These are phyloP conservation scores for Sceliomorpha sp. DNA, from an alignment of 2,888 invertebrate genomes.

Conservation along the genomic window DNA sequence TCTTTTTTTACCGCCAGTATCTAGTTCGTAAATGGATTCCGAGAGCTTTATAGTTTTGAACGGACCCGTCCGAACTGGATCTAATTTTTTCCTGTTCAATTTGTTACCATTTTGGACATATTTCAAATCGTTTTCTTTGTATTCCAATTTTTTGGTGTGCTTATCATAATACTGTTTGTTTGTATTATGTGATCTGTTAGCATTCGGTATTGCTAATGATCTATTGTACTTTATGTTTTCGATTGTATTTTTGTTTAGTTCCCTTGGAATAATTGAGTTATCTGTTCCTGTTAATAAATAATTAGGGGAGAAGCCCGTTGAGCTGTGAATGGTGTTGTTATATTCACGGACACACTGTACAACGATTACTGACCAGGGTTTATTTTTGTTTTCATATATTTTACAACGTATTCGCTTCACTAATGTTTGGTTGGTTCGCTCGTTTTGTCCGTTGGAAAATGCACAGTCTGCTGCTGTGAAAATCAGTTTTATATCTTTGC, in stretches of 20 bases:
- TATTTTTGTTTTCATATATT: constrained; percentile 59
- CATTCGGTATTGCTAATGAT: constrained; percentile 56
- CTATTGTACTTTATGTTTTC: constrained; percentile 13
- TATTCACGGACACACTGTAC: constrained; percentile 60
- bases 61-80: constrained; percentile 36
- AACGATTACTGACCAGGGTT: constrained; percentile 63
- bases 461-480: constrained; percentile 61
- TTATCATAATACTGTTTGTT: constrained; percentile 52
- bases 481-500: constrained; percentile 58
- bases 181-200: constrained; percentile 38
- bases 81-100: constrained; percentile 47
- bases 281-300: constrained; percentile 59
- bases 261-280: constrained; percentile 33
- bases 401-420: constrained; percentile 66
- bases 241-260: constrained; percentile 4
- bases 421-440: constrained; percentile 59
- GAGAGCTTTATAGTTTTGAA: constrained; percentile 52
- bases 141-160: constrained; percentile 21
- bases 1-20: constrained; percentile 51
- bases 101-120: constrained; percentile 47
- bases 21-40: constrained; percentile 36
- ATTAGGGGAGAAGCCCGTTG: constrained; percentile 58
- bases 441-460: constrained; percentile 56
- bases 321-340: constrained; percentile 61
- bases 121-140: constrained; percentile 45